phyloP scores from a whole-genome alignment of 1,140 invertebrate genomes.

The Drosophila santomea region DNA sequence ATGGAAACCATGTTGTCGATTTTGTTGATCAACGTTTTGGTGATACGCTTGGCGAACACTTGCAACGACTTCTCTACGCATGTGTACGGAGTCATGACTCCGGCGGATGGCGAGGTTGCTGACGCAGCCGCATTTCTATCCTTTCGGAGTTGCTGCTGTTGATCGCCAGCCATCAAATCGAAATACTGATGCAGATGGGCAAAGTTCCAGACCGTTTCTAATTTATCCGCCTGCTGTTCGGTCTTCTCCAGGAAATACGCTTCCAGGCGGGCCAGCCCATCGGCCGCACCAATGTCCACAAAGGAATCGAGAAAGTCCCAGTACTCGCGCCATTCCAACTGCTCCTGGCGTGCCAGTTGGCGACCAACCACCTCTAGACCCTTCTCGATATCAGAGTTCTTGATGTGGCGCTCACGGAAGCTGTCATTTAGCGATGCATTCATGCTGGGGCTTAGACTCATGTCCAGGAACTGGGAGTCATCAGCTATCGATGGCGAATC shows the following conservation, averaged over 20 bases:
- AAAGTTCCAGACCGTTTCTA: conserved; percentile 20
- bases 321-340: conserved; percentile 94
- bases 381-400: conserved; percentile 91
- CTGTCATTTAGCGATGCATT: conserved; percentile 50
- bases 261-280: conserved; percentile 91
- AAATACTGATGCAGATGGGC: conserved; percentile 45
- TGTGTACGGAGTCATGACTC: conserved; percentile 84
- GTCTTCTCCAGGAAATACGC: conserved; percentile 88
- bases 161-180: conserved; percentile 32
- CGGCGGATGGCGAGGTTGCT: not conserved
- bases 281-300: conserved; percentile 89
- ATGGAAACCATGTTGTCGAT: conserved; percentile 79
- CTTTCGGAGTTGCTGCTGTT: not conserved
- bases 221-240: conserved; percentile 31
- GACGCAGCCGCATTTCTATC: not conserved
- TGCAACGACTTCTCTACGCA: conserved; percentile 89
- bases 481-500: not conserved
- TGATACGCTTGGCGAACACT: conserved; percentile 88
- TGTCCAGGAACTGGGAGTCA: conserved; percentile 7
- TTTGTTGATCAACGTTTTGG: conserved; percentile 85
- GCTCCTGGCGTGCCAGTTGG: conserved; percentile 90
- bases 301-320: conserved; percentile 95
- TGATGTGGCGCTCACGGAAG: conserved; percentile 85
- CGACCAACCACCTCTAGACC: conserved; percentile 93
- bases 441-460: not conserved